Conservation (phyloP, 2,888 invertebrate genomes). For the Boloria euphrosyne region DNA sequence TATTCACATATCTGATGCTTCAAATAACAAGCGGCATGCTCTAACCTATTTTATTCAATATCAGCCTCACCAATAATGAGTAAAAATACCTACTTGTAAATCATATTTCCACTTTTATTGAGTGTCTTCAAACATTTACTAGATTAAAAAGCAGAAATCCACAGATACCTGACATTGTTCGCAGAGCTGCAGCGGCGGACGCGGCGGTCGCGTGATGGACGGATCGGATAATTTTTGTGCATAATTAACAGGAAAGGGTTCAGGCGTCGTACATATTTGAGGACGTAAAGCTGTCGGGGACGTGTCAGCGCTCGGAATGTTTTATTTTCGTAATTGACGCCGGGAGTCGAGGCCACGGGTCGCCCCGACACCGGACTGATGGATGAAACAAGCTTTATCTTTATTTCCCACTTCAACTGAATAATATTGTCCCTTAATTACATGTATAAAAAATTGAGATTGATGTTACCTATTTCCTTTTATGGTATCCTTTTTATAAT, state of each 20-base stretch:
- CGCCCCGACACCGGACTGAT: not conserved
- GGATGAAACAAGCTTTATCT: not conserved
- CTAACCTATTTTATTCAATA: too few species aligned
- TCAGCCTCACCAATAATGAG: too few species aligned
- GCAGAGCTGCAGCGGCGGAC: not conserved
- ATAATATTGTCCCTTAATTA: too few species aligned
- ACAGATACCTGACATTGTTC: not conserved
- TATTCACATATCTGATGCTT: too few species aligned
- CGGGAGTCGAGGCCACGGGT: not conserved
- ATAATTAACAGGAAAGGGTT: slow-evolving; percentile 34
- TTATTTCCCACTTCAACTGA: too few species aligned
- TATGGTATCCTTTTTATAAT: too few species aligned
- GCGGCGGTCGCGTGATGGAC: not conserved
- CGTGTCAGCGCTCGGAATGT: not conserved
- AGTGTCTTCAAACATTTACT: slow-evolving; percentile 10
- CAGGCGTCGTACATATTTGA: slow-evolving; percentile 27
- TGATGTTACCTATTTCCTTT: too few species aligned
- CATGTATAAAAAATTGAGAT: too few species aligned
- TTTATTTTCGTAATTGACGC: slow-evolving; percentile 31
- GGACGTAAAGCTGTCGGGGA: slow-evolving; percentile 19
- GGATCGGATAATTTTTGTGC: slow-evolving; percentile 4
- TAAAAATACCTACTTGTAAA: too few species aligned
- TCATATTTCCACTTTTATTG: slow-evolving; percentile 4
- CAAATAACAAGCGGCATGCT: too few species aligned
- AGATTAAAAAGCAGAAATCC: slow-evolving; percentile 3